These are phyloP conservation scores for Aptenodytes patagonicus DNA, from an alignment of 2,113 vertebrate species.

Conservation along the genomic window DNA sequence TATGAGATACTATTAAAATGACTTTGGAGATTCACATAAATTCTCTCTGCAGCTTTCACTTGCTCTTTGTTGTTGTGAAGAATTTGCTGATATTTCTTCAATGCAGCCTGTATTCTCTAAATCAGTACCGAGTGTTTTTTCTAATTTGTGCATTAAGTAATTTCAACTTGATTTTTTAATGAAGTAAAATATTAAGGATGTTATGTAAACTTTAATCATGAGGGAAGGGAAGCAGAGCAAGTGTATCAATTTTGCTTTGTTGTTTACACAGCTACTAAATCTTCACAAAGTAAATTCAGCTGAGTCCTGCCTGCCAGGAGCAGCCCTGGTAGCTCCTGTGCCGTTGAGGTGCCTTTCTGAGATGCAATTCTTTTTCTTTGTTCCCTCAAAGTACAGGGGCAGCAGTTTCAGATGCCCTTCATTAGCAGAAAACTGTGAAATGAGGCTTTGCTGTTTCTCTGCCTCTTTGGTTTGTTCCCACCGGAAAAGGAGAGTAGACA, in stretches of 20 bases:
- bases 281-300: background rate
- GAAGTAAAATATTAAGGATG: background rate
- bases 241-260: background rate
- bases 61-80: background rate
- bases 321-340: background rate
- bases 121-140: background rate
- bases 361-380: background rate
- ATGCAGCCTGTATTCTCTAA: background rate
- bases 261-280: background rate
- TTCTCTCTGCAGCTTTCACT: slow-evolving; percentile 12
- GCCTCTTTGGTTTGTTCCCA: background rate
- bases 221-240: background rate
- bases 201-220: background rate
- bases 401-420: background rate
- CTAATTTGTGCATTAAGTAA: background rate
- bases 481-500: background rate
- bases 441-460: background rate
- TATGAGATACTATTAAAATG: slow-evolving; percentile 17
- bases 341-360: background rate
- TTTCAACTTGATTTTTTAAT: background rate
- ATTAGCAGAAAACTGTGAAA: background rate
- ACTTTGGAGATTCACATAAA: slow-evolving; percentile 39
- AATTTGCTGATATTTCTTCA: background rate
- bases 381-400: background rate
- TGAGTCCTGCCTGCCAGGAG: background rate